Evolutionary conservation across 2,888 invertebrate species (phyloP).

Genomic region (Maniola hyperantus): DNA sequence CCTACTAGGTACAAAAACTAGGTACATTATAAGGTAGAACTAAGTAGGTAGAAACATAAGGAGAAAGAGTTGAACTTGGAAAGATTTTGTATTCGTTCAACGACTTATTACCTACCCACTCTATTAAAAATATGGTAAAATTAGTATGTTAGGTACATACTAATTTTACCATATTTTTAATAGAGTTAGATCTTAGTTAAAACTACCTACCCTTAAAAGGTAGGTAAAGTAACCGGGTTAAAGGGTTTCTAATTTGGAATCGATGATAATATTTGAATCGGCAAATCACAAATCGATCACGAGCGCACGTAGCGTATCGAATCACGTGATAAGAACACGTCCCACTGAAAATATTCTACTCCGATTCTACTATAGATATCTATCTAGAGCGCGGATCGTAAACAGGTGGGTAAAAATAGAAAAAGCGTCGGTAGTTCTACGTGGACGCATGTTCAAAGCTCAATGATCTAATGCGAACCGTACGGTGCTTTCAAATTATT

Average conservation of each 20-base stretch:
- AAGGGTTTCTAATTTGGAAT: background rate
- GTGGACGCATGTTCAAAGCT: conserved; percentile 27
- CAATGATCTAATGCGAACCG: conserved; percentile 16
- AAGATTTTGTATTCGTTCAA: no score
- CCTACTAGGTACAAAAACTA: no score
- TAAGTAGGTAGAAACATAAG: no score
- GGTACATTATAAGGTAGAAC: no score
- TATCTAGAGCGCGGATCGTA: conserved; percentile 38
- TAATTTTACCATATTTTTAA: no score
- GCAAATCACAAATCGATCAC: conserved; percentile 5
- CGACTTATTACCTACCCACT: no score
- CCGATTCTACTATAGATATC: conserved; percentile 30
- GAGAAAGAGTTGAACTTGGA: no score
- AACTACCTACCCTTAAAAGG: no score
- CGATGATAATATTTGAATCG: conserved; percentile 1
- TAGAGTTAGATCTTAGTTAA: no score
- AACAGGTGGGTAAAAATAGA: conserved; percentile 40
- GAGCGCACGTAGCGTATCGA: background rate
- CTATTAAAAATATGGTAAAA: no score
- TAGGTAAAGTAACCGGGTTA: no score
- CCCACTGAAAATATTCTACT: conserved; percentile 24
- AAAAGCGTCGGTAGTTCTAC: conserved; percentile 27
- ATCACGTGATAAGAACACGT: conserved; percentile 15
- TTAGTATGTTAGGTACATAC: no score
- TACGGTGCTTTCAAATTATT: conserved; percentile 8